Conservation (phyloP, 2,113 vertebrate genomes). For the Onychostoma macrolepis region DNA sequence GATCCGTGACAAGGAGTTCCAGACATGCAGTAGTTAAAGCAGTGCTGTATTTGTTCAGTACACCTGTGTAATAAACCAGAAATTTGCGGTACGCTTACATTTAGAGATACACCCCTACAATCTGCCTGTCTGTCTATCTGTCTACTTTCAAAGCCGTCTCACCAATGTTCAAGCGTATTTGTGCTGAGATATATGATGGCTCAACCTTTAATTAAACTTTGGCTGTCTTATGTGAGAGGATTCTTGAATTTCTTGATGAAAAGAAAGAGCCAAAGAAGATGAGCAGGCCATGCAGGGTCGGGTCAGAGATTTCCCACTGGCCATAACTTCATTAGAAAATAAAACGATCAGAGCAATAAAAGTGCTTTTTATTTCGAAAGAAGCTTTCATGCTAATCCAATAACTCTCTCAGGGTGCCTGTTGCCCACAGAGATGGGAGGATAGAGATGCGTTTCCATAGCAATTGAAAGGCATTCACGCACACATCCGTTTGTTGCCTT, state of each 20-base stretch:
- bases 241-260: slow-evolving; percentile 41
- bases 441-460: slow-evolving; percentile 59
- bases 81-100: too few species aligned
- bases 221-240: slow-evolving; percentile 6
- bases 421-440: slow-evolving; percentile 59
- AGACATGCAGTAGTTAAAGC: too few species aligned
- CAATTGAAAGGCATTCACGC: slow-evolving; percentile 66
- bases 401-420: slow-evolving; percentile 64
- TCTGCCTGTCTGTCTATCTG: background rate
- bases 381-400: slow-evolving; percentile 77
- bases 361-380: slow-evolving; percentile 73
- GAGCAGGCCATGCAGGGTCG: slow-evolving; percentile 47
- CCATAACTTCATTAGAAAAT: slow-evolving; percentile 79
- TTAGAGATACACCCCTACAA: background rate
- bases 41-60: too few species aligned
- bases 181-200: slow-evolving; percentile 15
- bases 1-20: too few species aligned
- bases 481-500: slow-evolving; percentile 58
- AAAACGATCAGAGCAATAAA: slow-evolving; percentile 76
- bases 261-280: slow-evolving; percentile 37
- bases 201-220: slow-evolving; percentile 31
- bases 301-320: slow-evolving; percentile 69
- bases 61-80: too few species aligned
- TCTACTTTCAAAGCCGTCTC: background rate
- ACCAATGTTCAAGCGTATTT: background rate